Evolutionary conservation across 2,113 vertebrate genomes (phyloP), one percentile per base, ranked within the genome.

Genomic region (Bufo gargarizans): DNA sequence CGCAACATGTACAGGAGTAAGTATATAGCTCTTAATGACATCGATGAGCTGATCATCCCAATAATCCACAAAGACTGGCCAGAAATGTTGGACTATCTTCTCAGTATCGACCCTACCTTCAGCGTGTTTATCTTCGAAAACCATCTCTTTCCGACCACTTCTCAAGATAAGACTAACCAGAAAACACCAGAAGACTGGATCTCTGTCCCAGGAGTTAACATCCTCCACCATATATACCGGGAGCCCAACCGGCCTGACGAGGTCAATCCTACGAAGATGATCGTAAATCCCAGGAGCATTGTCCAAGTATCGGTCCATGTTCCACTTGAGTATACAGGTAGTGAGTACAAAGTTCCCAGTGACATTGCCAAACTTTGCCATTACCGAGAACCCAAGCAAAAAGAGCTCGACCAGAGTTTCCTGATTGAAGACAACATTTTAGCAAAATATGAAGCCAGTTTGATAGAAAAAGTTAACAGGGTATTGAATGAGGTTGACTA

Each of bases 1-100:
- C 92, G 94, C 84, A 89, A 92, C 76, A 95, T 95, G 94, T 91
- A 91, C 43, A 82, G 82, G 13, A 94, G 93, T 0, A 92, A 87
- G 87, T 95, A 93, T 10, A 87, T 94, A 76, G 88, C 86, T 8
- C 65, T 89, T 6, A 78, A 71, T 43, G 85, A 87, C 76, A 63
- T 88, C 14, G 90, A 85, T 56, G 81, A 88, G 45, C 74, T 90
- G 17, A 89, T 89, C n/a, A 12, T 89, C 50, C 85, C 85, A 20
- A 45, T 56, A 10, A 45, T 59, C 0, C 80, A 89, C 47, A 72
- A 83, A n/a, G 72, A 84, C 63, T 90, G 90, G 85, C 43, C 56
- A 20, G 61, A 89, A 78, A 56, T 90, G 80, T n/a, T 85, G 6
- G 49, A 86, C n/a, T 47, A 16, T 77, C 17, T 84, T 9, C 20